These are phyloP conservation scores for Melieria omissa DNA, from an alignment of 2,888 invertebrate species.

Conservation along the genomic window DNA sequence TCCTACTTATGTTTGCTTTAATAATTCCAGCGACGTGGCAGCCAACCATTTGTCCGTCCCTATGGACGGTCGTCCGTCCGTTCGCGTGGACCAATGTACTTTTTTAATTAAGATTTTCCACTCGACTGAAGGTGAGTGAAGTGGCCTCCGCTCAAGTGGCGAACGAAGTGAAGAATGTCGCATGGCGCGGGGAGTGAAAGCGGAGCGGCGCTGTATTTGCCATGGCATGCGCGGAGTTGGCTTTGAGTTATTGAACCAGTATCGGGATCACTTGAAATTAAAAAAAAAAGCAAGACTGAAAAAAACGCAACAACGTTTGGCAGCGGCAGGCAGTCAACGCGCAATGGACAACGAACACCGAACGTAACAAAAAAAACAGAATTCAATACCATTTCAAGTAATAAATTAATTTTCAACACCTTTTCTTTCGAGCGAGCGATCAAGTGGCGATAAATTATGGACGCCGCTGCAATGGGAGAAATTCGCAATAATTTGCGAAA, in stretches of 20 bases:
- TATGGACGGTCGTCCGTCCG: too few species aligned
- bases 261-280: conserved; percentile 14
- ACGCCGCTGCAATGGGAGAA: conserved; percentile 13
- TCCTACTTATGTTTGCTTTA: background rate
- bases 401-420: conserved; percentile 39
- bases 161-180: background rate
- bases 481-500: too few species aligned
- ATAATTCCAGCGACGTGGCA: too few species aligned
- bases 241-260: conserved; percentile 11
- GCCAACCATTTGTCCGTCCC: too few species aligned
- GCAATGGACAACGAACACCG: too few species aligned
- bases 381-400: conserved; percentile 25
- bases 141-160: background rate
- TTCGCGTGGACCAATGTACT: background rate
- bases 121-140: background rate
- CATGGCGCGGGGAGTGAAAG: background rate
- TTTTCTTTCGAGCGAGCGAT: conserved; percentile 32
- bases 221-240: background rate
- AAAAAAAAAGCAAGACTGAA: conserved; percentile 12
- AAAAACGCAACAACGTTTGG: conserved; percentile 20
- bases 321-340: background rate
- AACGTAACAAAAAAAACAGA: conserved; percentile 1
- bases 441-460: conserved; percentile 28
- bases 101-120: conserved; percentile 9
- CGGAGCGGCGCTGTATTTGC: background rate